Evolutionary conservation across 1,140 invertebrate species (phyloP), one percentile per base, ranked within the genome.

Genomic region (Argopecten irradians): DNA sequence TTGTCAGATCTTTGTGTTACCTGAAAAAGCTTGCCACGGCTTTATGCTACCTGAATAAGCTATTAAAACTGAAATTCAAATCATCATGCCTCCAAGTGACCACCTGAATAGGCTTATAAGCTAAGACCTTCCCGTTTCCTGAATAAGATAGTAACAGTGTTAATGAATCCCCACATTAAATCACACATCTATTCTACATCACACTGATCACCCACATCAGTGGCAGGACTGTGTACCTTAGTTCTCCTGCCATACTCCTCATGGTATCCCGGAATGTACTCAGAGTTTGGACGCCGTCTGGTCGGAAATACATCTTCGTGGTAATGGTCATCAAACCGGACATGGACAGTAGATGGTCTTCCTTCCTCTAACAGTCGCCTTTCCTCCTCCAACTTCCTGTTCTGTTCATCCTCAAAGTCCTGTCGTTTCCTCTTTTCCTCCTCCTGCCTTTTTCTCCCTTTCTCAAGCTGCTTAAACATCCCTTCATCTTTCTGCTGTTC

Each of bases 221-320:
- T 71, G 55, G 55, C n/a, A 71, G 55, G n/a, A 22, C 55, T 71
- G n/a, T 71, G 55, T 71, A 71, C 55, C 55, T 71, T 71, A 71
- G n/a, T 28, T 71, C 55, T 71, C 43, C 43, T 55, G 2, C 43
- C 22, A 5, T 71, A n/a, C 55, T 71, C 22, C 7, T 2, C 55
- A 3, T 11, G 22, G 28, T 71, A 71, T 5, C 55, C 55, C 28
- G 55, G 55, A 7, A 28, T 71, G 55, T 71, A 16, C n/a, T 71
- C 55, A 1, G 55, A 71, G 55, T n/a, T 16, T 71, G 55, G 55
- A 71, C 55, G 55, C 11, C 16, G 55, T n/a, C 55, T 71, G 22
- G 22, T 71, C n/a, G 55, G 55, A 16, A 28, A 22, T 28, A n/a
- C 55, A 22, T 71, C 55, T 11, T 39, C 36, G 5, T 71, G 22